Conservation (phyloP, 2,113 vertebrate species). For the Mesembrinibis cayennensis region DNA sequence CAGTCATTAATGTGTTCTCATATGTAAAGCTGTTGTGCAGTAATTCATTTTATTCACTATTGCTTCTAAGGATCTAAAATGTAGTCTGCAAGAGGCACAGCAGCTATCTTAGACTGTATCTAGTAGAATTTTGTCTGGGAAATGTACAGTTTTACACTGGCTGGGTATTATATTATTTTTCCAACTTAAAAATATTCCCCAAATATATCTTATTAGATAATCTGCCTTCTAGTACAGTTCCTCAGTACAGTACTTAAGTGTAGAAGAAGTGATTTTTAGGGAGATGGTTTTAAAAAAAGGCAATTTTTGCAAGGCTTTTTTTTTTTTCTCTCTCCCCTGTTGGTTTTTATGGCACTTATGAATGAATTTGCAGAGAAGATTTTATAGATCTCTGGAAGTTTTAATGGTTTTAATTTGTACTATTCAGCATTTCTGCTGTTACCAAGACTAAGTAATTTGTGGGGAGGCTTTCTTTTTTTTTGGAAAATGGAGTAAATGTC, state of each 20-base stretch:
- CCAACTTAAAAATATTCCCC: not conserved
- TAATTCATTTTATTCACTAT: not conserved
- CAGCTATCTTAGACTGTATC: not conserved
- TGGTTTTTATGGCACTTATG: not conserved
- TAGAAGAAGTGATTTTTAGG: not conserved
- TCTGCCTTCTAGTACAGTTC: not conserved
- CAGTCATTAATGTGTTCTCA: not conserved
- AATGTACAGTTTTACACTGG: not conserved
- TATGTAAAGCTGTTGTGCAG: not conserved
- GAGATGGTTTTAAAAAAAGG: not conserved
- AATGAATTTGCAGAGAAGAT: not conserved
- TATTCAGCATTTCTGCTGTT: not conserved
- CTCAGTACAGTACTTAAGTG: not conserved
- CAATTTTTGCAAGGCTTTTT: not conserved
- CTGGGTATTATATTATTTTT: not conserved
- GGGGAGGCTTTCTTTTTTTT: not conserved
- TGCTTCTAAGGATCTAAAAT: not conserved
- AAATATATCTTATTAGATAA: not conserved
- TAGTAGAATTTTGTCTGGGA: not conserved
- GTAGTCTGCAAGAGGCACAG: not conserved
- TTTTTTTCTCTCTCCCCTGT: fast-evolving
- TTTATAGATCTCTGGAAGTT: not conserved
- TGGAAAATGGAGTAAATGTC: not conserved
- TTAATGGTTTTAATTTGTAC: not conserved
- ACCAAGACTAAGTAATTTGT: not conserved